Evolutionary conservation across 2,888 invertebrate species (phyloP), one percentile per base, ranked within the genome.

Genomic region (Agriopis marginaria): DNA sequence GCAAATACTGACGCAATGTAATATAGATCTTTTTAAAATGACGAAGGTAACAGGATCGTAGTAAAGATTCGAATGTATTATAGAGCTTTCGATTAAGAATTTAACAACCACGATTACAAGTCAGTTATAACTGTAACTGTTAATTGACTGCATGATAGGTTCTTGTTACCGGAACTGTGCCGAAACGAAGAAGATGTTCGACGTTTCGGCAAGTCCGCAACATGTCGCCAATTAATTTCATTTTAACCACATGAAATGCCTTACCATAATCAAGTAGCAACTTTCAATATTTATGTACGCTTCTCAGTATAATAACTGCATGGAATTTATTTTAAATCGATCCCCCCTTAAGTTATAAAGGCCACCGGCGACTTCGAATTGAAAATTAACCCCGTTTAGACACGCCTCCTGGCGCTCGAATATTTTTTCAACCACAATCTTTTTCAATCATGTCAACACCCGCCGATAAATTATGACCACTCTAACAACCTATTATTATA

Each of bases 311-410:
- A 82, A 77, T 81, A 82, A 83, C 80, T 76, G 80, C 78, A 81
- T 82, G 85, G 47, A 82, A 88, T 89, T 88, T 87, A 87, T 88
- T 88, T 84, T 85, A 88, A 89, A 86, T 83, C 82, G 66, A 58
- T 76, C 68, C 74, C 76, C 66, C 75, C 78, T 85, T 89, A 87
- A 91, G 90, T 89, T 89, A 89, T 88, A 86, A 87, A 86, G 89
- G 86, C 92, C 92, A 93, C 92, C 91, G 84, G 88, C 86, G 89
- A 86, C 86, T 85, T 82, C 81, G 89, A 89, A 94, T 93, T 93
- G 92, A 93, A 93, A 92, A 92, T 93, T 92, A 91, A 90, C 92
- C 91, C 90, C 88, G 85, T 89, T 89, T 87, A 87, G 88, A 86
- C 86, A 89, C 91, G 85, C 89, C 91, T 90, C 88, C 87, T 87